These are phyloP conservation scores for Trilocha varians DNA, from an alignment of 2,888 invertebrate genomes.

Conservation along the genomic window DNA sequence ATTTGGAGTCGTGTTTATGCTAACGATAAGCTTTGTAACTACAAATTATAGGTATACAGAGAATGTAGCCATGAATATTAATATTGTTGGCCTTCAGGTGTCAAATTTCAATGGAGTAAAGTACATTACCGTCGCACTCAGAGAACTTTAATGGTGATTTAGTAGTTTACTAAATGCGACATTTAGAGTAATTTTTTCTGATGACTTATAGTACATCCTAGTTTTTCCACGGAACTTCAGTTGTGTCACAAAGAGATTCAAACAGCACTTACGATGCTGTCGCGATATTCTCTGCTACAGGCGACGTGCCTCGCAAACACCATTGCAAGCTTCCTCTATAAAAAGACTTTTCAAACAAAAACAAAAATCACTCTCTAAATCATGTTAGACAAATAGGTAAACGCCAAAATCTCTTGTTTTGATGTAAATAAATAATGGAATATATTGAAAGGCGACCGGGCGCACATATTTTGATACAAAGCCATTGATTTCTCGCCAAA, in stretches of 20 bases:
- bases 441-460: constrained; percentile 11
- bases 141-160: no score
- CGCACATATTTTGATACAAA: constrained; percentile 13
- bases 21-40: background rate
- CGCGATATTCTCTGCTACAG: no score
- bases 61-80: background rate
- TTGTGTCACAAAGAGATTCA: no score
- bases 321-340: no score
- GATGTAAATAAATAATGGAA: constrained; percentile 28
- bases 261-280: no score
- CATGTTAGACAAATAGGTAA: background rate
- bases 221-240: no score
- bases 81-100: background rate
- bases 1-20: background rate
- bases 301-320: no score
- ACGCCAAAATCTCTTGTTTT: background rate
- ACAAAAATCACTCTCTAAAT: no score
- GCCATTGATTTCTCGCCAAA: constrained; percentile 35
- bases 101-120: background rate
- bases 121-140: no score
- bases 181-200: no score
- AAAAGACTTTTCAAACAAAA: background rate
- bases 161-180: no score
- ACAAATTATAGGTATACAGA: background rate
- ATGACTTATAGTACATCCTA: no score